These are phyloP conservation scores for Mixornis gularis DNA, from an alignment of 2,113 vertebrate species.

Conservation along the genomic window DNA sequence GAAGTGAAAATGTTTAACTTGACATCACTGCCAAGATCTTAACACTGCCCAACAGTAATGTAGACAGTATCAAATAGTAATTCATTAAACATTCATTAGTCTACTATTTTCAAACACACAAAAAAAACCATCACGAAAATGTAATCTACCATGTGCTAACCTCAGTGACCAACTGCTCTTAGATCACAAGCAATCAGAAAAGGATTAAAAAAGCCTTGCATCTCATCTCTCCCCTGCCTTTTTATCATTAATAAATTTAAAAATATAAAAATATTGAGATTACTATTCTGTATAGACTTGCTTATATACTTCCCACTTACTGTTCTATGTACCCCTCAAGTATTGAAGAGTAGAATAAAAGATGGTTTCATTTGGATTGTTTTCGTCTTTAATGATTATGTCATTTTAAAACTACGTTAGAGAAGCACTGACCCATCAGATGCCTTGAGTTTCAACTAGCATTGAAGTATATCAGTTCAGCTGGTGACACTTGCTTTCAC, in stretches of 20 bases:
- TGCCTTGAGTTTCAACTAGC: neutral
- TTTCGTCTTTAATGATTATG: neutral
- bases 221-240: neutral
- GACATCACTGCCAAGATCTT: neutral
- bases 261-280: neutral
- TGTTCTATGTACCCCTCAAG: neutral
- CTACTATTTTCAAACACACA: slow-evolving; percentile 8
- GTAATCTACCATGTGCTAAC: neutral
- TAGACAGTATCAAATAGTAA: neutral
- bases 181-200: neutral
- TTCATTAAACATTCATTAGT: neutral
- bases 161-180: neutral
- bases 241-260: neutral
- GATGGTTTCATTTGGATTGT: neutral
- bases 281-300: neutral
- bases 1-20: neutral
- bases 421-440: neutral
- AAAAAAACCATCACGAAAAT: neutral
- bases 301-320: neutral
- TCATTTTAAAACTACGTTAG: neutral
- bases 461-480: neutral
- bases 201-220: neutral
- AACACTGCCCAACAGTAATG: neutral
- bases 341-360: neutral
- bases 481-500: neutral